These are phyloP conservation scores for Cryptotis parvus DNA, from an alignment of 2,113 vertebrate species.

Conservation along the genomic window DNA sequence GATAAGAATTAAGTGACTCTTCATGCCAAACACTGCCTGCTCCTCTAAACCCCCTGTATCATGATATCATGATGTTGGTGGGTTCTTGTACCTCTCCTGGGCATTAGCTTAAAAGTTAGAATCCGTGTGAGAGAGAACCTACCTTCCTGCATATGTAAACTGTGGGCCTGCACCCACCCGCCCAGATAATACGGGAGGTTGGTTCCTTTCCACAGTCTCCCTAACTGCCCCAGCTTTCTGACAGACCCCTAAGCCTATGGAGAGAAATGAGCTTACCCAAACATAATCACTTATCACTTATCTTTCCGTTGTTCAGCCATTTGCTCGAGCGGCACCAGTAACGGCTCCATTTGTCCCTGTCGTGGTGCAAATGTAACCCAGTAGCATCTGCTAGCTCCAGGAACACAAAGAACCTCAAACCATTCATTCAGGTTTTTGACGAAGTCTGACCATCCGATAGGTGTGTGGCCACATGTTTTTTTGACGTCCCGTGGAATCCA, in stretches of 20 bases:
- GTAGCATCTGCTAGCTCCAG: too few species aligned
- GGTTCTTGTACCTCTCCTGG: not conserved
- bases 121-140: too few species aligned
- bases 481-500: too few species aligned
- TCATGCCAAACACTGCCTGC: not conserved
- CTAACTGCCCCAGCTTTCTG: not conserved
- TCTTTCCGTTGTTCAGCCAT: too few species aligned
- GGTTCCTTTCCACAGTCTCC: not conserved
- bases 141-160: not conserved
- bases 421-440: too few species aligned
- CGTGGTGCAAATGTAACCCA: too few species aligned
- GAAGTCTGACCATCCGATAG: too few species aligned
- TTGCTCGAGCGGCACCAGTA: too few species aligned
- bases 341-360: too few species aligned
- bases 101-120: not conserved
- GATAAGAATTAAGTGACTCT: not conserved
- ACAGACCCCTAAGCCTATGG: not conserved
- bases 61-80: not conserved
- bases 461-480: too few species aligned
- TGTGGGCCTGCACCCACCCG: not conserved
- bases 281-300: too few species aligned
- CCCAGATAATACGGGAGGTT: accelerated
- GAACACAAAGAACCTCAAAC: too few species aligned
- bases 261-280: not conserved
- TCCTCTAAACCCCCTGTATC: not conserved